Evolutionary conservation across 2,797 vertebrate genomes (phyloP).

Genomic region (Steatocranus sp.): DNA sequence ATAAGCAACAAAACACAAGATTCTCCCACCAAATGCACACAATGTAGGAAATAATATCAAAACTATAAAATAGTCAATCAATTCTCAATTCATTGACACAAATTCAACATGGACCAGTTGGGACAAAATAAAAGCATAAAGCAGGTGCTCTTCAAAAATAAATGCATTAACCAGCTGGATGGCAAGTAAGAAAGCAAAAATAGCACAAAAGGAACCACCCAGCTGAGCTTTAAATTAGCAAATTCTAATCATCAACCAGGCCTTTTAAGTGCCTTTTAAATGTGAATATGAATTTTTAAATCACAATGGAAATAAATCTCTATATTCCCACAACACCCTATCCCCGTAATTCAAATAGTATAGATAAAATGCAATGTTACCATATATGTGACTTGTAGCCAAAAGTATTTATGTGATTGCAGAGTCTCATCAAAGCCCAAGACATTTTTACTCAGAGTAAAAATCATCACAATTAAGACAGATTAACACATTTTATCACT

Average conservation of each 20-base stretch:
- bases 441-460: background rate
- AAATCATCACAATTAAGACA: constrained; percentile 24
- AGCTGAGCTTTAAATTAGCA: constrained; percentile 26
- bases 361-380: constrained; percentile 30
- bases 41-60: constrained; percentile 39
- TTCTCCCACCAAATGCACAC: constrained; percentile 42
- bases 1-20: constrained; percentile 32
- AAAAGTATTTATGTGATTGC: constrained; percentile 43
- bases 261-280: constrained; percentile 43
- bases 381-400: constrained; percentile 34
- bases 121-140: constrained; percentile 34
- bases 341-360: constrained; percentile 36
- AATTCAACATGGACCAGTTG: constrained; percentile 32
- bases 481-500: constrained; percentile 14
- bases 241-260: constrained; percentile 36
- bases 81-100: constrained; percentile 32
- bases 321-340: constrained; percentile 25
- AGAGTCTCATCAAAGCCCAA: constrained; percentile 17
- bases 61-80: constrained; percentile 37
- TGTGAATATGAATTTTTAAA: constrained; percentile 34
- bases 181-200: constrained; percentile 38
- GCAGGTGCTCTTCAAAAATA: constrained; percentile 28
- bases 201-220: constrained; percentile 30
- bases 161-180: constrained; percentile 49
- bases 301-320: constrained; percentile 38